Conservation (phyloP, 2,797 vertebrate species). For the Menidia menidia region DNA sequence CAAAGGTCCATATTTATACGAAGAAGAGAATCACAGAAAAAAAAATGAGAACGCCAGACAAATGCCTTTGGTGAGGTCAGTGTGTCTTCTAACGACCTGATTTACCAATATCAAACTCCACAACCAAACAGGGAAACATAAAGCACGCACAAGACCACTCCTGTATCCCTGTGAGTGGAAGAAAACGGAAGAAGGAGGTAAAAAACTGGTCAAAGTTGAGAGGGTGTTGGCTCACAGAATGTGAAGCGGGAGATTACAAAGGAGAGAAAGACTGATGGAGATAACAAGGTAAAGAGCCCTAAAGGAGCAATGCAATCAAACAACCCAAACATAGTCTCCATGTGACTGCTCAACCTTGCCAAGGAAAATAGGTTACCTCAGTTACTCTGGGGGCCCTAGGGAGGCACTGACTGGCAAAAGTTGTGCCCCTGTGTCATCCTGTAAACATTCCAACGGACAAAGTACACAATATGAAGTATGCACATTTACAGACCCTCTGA, state of each 20-base stretch:
- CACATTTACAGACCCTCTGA: neutral
- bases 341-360: constrained; percentile 81
- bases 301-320: constrained; percentile 60
- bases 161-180: constrained; percentile 48
- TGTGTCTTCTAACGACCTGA: constrained; percentile 79
- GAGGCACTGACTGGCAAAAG: constrained; percentile 60
- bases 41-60: constrained; percentile 60
- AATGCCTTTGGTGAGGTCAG: constrained; percentile 80
- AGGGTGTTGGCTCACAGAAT: constrained; percentile 3
- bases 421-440: constrained; percentile 61
- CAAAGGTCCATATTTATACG: constrained; percentile 67
- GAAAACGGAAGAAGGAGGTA: constrained; percentile 15
- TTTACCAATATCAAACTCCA: constrained; percentile 71
- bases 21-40: constrained; percentile 42
- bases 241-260: neutral
- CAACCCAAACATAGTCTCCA: constrained; percentile 58
- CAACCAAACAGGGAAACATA: constrained; percentile 61
- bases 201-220: neutral
- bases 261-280: constrained; percentile 18
- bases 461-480: neutral
- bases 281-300: constrained; percentile 47
- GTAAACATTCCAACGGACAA: constrained; percentile 68
- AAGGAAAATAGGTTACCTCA: constrained; percentile 82
- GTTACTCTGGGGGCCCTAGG: constrained; percentile 62
- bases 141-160: constrained; percentile 57